Conservation (phyloP, 1,140 invertebrate genomes). For the Neuroterus valhalla region DNA sequence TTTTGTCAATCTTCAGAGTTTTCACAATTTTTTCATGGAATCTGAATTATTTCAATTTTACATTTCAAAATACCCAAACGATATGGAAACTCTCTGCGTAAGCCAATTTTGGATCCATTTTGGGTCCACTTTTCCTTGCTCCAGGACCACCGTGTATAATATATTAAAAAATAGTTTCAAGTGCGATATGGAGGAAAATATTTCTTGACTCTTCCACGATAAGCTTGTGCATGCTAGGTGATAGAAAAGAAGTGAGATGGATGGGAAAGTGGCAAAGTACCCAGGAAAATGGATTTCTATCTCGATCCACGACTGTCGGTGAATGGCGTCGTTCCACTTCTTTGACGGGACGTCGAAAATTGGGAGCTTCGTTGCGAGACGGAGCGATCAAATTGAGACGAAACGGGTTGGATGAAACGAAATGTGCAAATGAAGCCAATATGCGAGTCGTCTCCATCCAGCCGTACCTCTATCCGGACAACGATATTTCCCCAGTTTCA, state of each 20-base stretch:
- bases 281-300: conserved; percentile 44
- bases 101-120: no score
- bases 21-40: no score
- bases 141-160: no score
- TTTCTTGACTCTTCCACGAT: background rate
- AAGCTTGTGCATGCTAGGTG: conserved; percentile 8
- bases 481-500: conserved; percentile 62
- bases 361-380: conserved; percentile 44
- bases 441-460: conserved; percentile 61
- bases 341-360: conserved; percentile 48
- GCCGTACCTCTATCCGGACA: conserved; percentile 59
- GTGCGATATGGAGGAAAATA: background rate
- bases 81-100: no score
- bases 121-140: no score
- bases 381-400: conserved; percentile 61
- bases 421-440: conserved; percentile 73
- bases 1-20: no score
- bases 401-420: conserved; percentile 64
- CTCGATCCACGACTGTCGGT: conserved; percentile 33
- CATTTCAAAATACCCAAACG: no score
- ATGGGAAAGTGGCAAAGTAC: conserved; percentile 23
- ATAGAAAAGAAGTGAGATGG: background rate
- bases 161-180: background rate
- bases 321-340: conserved; percentile 35
- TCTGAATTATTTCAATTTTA: no score